Base-by-base conservation (phyloP, 2,113 vertebrate species). In the Esox niger region DNA sequence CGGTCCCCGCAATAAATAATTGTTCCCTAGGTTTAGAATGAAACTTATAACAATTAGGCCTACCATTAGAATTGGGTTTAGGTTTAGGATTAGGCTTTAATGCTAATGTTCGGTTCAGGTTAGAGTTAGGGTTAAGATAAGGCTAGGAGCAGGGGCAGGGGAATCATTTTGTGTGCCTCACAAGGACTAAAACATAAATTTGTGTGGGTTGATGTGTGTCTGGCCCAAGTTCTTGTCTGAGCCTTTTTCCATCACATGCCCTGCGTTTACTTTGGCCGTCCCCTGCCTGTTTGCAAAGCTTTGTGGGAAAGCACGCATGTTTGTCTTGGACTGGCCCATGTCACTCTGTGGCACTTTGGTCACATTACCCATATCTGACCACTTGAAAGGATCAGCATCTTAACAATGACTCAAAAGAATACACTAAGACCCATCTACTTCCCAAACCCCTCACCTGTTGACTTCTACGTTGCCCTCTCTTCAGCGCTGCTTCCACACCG, bases 241-340 rank as follows among this genome's bases (percentile, higher is more conserved):
- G 62, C 25, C 60, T 82, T 83, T 88, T 90, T 87, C 89, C 79
- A 80, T 89, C 79, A 87, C 79, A 86, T 82, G 75, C 71, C 54
- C 43, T 17, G 71, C 55, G 78, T 89, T 91, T 89, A 85, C 80
- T 87, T 89, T 89, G 87, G 88, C 85, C 73, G 57, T 82, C 52
- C 43, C 63, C 21, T 61, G 38, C 62, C 69, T 57, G 15, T 76
- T 75, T 85, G 81, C 68, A 81, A 81, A 81, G 78, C 78, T 74
- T 89, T 85, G 88, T 90, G 88, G 89, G 85, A 91, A 90, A 83
- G 69, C 66, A 71, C 70, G 72, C 56, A 70, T 90, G 87, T 91
- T 88, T 89, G 75, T 88, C 38, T 86, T 84, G 78, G 80, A 78
- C 32, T 68, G 71, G 66, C 74, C 68, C 29, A 4, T 15, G 79